phyloP scores from a whole-genome alignment of 1,140 invertebrate genomes.

The Varroa destructor region DNA sequence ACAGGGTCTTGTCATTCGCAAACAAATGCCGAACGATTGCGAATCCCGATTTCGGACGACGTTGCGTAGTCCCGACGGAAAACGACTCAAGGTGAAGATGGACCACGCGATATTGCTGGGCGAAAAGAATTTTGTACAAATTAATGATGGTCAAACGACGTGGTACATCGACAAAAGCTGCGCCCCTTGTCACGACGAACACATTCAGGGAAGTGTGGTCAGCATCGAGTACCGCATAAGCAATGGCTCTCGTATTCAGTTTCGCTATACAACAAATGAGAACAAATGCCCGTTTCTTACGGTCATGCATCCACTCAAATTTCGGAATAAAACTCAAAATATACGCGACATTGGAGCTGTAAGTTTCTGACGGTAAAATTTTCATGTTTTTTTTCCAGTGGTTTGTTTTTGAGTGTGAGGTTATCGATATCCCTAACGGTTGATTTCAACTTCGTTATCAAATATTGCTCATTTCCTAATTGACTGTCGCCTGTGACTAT shows the following conservation, averaged over 20 bases:
- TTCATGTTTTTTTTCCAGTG: no score
- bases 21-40: conserved; percentile 6
- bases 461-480: no score
- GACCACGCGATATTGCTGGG: conserved; percentile 5
- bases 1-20: conserved; percentile 13
- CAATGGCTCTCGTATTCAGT: conserved; percentile 1
- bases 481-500: no score
- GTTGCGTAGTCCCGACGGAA: conserved; percentile 2
- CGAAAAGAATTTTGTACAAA: conserved; percentile 4
- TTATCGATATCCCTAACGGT: no score
- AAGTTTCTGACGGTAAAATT: neutral
- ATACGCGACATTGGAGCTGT: conserved; percentile 5
- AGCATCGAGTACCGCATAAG: conserved; percentile 1
- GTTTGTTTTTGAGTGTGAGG: no score
- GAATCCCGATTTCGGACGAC: neutral
- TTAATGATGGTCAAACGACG: conserved; percentile 1
- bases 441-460: no score
- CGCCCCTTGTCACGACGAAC: conserved; percentile 17
- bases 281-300: conserved; percentile 9
- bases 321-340: neutral
- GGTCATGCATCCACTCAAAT: neutral
- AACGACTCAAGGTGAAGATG: conserved; percentile 11
- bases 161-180: conserved; percentile 25
- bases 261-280: conserved; percentile 8
- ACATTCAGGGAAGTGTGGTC: neutral